phyloP scores from a whole-genome alignment of 2,888 invertebrate species.

The Pyrocoelia pectoralis region DNA sequence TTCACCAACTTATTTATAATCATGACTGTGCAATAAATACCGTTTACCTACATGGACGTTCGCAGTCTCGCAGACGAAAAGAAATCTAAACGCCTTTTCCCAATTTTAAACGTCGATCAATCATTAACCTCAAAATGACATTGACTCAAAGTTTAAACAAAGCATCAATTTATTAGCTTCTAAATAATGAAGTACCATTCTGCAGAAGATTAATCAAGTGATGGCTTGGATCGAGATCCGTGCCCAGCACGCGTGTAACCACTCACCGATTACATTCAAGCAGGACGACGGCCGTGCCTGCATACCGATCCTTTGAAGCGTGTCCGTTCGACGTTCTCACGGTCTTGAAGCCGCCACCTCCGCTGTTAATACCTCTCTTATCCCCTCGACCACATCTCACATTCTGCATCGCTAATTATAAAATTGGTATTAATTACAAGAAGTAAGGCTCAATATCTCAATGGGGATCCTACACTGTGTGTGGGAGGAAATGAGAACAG shows the following conservation, averaged over 20 bases:
- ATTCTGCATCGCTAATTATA: slow-evolving; percentile 31
- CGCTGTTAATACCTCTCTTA: slow-evolving; percentile 42
- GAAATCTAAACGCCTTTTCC: background rate
- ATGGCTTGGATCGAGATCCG: slow-evolving; percentile 45
- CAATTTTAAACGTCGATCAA: background rate
- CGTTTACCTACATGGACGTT: background rate
- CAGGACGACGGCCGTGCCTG: slow-evolving; percentile 44
- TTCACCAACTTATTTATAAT: background rate
- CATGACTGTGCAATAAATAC: background rate
- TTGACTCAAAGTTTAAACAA: background rate
- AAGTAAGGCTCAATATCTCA: background rate
- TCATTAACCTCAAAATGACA: background rate
- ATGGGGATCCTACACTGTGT: background rate
- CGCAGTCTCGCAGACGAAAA: no score
- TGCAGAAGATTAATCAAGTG: slow-evolving; percentile 39
- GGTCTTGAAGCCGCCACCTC: slow-evolving; percentile 40
- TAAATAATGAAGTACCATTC: slow-evolving; percentile 33
- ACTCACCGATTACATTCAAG: slow-evolving; percentile 47
- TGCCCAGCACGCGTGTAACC: slow-evolving; percentile 54
- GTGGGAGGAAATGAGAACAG: slow-evolving; percentile 3
- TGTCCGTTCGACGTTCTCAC: slow-evolving; percentile 56
- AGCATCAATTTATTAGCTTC: slow-evolving; percentile 26
- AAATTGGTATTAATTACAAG: slow-evolving; percentile 27
- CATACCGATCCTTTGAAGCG: slow-evolving; percentile 53
- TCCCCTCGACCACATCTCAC: slow-evolving; percentile 12